Evolutionary conservation across 2,113 vertebrate species (phyloP), one percentile per base, ranked within the genome.

Genomic region (Nestor notabilis): DNA sequence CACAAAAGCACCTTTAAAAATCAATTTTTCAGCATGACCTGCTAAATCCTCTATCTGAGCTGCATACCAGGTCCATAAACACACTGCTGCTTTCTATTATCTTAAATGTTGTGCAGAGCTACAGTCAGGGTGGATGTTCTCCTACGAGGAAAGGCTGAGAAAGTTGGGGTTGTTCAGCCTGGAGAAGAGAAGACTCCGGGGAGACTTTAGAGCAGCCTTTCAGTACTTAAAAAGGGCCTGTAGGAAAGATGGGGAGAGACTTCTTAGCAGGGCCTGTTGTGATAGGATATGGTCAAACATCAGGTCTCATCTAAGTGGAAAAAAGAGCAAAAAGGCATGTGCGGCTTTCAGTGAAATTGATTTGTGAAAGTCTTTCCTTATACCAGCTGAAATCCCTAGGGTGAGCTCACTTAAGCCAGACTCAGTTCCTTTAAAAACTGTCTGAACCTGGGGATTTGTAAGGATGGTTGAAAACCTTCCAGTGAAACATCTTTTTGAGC

Each of bases 341-440:
- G n/a, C 69, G 84, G 44, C 72, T 47, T 91, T 89, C 80, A 95
- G 47, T 68, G 58, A 87, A 95, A 92, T 87, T 3, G 3, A 76
- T 92, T 92, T 95, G 84, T 82, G 17, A 55, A 96, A 92, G 37
- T 35, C 53, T 92, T 92, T 56, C 43, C 68, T 84, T 89, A 91
- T 94, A 72, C 37, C 74, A 46, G 31, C 31, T 84, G 80, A 84
- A 92, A 92, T 95, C 83, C 77, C 41, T n/a, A 7, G n/a, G 2
- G 10, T 87, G 61, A 92, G 44, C 89, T 92, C 94, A 61, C 49
- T 91, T 93, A 87, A 97, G 69, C 89, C 83, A 35, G 49, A 7
- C 47, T 89, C 70, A 92, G 69, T 88, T 66, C 83, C 74, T 76
- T 76, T 55, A 87, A 95, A 95, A 95, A 87, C 80, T 93, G 31